These are phyloP conservation scores for Lasioglossum calceatum DNA, from an alignment of 2,888 invertebrate species.

Conservation along the genomic window DNA sequence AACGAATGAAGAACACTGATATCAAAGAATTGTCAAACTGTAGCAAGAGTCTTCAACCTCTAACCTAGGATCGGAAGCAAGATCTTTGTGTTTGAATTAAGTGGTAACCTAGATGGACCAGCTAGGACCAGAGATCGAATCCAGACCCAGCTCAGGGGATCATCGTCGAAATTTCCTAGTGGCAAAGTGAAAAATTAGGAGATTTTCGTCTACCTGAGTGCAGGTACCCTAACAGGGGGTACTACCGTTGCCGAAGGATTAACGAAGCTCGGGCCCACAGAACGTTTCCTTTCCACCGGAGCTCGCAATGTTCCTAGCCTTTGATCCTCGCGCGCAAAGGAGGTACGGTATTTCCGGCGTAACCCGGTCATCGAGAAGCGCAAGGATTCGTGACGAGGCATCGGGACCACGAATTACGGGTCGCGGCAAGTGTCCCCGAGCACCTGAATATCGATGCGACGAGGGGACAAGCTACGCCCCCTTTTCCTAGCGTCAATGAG, in stretches of 20 bases:
- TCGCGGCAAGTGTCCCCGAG: slow-evolving; percentile 30
- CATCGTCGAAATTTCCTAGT: not conserved
- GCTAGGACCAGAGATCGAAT: not conserved
- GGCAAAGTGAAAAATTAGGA: not conserved
- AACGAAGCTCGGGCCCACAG: not conserved
- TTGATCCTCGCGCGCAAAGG: slow-evolving; percentile 15
- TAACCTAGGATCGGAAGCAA: too few relatives aligned
- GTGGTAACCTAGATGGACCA: not conserved
- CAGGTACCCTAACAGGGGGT: not conserved
- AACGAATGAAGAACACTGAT: too few relatives aligned
- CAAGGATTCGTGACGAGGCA: slow-evolving; percentile 56
- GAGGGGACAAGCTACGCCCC: slow-evolving; percentile 21
- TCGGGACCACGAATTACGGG: slow-evolving; percentile 54
- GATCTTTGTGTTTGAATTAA: not conserved
- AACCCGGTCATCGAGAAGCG: slow-evolving; percentile 20
- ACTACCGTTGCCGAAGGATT: not conserved
- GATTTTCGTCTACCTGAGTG: not conserved
- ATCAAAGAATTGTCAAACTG: too few relatives aligned
- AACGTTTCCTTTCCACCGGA: not conserved
- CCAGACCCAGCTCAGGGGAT: not conserved
- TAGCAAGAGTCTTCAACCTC: too few relatives aligned
- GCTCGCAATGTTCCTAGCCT: not conserved
- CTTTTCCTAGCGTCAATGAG: slow-evolving; percentile 25
- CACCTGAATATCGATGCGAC: slow-evolving; percentile 54
- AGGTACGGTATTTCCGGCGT: slow-evolving; percentile 20